Evolutionary conservation across 2,888 invertebrate species (phyloP), one percentile per base, ranked within the genome.

Genomic region (Drosophila tripunctata): DNA sequence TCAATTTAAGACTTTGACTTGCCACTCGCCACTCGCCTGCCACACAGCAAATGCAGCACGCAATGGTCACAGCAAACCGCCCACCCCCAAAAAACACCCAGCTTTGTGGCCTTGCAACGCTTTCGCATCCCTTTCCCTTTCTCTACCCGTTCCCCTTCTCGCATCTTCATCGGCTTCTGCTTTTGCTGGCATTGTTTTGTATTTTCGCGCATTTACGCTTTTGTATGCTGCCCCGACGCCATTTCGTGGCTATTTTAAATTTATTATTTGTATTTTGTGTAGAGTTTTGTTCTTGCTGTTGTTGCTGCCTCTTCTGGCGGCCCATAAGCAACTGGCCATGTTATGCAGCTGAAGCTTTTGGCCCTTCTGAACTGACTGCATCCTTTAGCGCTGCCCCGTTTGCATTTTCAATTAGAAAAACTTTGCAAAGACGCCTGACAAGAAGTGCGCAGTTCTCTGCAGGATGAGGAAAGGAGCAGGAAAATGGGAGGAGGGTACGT

Each of bases 1-100:
- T 89, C 83, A 83, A 87, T 87, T 88, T 88, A 82, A 80, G 83
- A 83, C 86, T 85, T 82, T 85, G 83, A 75, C 85, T 82, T 82
- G 85, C 79, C 62, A 51, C 71, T 65, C 61, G 85, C 79, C 62
- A 51, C 71, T 65, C 61, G 73, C 68, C 58, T 75, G 67, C 58
- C 64, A 55, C 68, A 57, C 71, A 56, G 84, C 76, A 73, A 54
- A 64, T 57, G 61, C 74, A 55, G 21, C 61, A 36, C 40, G 50
- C 64, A 51, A 27, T 30, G 38, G 8, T 14, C 19, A 0, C 19
- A 30, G 31, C 21, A 10, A 1, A 4, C 12, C 30, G 1, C 21
- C n/a, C n/a, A 12, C 1, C 5, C 10, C 30, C n/a, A n/a, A n/a
- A n/a, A n/a, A n/a, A n/a, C n/a, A n/a, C n/a, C n/a, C n/a, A 21